These are phyloP conservation scores for Ciconia boyciana DNA, from an alignment of 2,113 vertebrate genomes.

Conservation along the genomic window DNA sequence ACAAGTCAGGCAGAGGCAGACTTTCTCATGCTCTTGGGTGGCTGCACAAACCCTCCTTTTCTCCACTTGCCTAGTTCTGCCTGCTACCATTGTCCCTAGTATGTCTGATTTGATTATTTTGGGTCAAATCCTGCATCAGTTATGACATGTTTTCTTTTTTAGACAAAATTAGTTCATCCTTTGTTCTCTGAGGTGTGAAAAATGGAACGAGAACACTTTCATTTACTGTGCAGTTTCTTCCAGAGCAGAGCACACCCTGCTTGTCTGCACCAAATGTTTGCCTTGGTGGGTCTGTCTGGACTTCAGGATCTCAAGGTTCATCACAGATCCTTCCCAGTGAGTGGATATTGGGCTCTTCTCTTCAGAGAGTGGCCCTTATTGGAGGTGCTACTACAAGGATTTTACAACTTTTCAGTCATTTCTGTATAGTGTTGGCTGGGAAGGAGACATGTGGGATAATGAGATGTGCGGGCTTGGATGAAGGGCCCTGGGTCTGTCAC, in stretches of 20 bases:
- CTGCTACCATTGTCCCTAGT: not conserved
- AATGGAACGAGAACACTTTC: not conserved
- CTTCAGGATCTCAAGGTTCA: not conserved
- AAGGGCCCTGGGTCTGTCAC: not conserved
- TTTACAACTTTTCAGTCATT: not conserved
- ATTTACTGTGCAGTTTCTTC: not conserved
- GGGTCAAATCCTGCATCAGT: not conserved
- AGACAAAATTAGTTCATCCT: not conserved
- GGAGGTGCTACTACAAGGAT: not conserved
- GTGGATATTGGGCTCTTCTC: not conserved
- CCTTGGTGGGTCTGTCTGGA: not conserved
- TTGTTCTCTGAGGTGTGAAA: not conserved
- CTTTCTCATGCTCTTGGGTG: not conserved
- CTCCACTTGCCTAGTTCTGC: not conserved
- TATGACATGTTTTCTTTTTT: not conserved
- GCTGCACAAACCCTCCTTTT: not conserved
- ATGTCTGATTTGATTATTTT: not conserved
- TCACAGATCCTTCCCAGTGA: not conserved
- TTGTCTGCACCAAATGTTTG: not conserved
- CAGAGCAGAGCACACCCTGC: not conserved
- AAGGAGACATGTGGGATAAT: not conserved
- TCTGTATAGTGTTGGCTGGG: not conserved
- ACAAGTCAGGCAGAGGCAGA: not conserved
- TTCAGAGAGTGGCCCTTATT: not conserved
- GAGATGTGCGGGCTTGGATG: not conserved